phyloP scores from a whole-genome alignment of 2,113 vertebrate species.

The Oenanthe melanoleuca region DNA sequence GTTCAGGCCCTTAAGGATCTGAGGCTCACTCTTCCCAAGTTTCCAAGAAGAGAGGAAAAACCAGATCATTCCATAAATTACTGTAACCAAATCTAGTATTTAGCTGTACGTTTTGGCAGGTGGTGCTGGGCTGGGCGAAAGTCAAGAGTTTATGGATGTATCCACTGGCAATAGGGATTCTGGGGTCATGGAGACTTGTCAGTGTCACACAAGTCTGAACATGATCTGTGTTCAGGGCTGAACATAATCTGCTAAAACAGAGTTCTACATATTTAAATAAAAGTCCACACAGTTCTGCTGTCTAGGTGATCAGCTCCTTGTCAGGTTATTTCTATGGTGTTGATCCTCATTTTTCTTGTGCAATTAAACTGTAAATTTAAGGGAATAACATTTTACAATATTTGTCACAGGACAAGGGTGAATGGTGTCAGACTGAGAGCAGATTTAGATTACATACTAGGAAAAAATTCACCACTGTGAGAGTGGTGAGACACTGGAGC shows the following conservation, averaged over 20 bases:
- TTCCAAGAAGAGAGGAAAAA: neutral
- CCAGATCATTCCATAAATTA: fast-evolving
- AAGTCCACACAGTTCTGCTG: neutral
- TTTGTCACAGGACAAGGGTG: neutral
- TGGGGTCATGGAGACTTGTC: fast-evolving
- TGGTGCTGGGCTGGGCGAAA: fast-evolving
- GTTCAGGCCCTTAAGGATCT: neutral
- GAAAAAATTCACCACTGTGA: neutral
- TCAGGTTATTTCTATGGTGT: neutral
- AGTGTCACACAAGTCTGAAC: neutral
- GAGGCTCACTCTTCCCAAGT: neutral
- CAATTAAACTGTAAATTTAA: neutral
- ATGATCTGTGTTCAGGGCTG: neutral
- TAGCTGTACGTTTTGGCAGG: neutral
- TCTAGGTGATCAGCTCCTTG: neutral
- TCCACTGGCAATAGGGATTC: neutral
- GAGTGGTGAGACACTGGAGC: neutral
- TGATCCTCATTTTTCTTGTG: neutral
- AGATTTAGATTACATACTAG: neutral
- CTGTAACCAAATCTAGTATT: neutral
- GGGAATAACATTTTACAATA: neutral
- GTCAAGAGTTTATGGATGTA: fast-evolving
- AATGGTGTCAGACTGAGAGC: neutral
- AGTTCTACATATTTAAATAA: fast-evolving
- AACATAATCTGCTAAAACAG: neutral